Evolutionary conservation across 2,888 invertebrate species (phyloP).

Genomic region (Helicoverpa assulta): DNA sequence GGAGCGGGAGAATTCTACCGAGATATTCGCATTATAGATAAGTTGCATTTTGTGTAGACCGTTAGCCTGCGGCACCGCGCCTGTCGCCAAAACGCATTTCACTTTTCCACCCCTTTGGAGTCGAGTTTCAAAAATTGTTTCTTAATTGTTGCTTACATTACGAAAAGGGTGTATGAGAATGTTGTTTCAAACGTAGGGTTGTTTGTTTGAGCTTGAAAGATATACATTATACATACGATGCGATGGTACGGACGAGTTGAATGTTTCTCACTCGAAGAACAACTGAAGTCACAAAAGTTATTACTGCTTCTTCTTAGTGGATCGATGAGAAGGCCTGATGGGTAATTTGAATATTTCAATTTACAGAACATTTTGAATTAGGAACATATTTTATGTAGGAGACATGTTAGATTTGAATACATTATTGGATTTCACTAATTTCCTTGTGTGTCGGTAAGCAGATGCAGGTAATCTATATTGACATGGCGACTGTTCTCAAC

Average conservation of each 20-base stretch:
- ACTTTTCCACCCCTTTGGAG: constrained; percentile 49
- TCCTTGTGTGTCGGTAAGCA: neutral
- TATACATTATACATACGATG: constrained; percentile 26
- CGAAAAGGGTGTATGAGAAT: constrained; percentile 53
- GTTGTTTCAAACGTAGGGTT: constrained; percentile 40
- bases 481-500: neutral
- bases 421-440: neutral
- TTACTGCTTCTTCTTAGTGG: constrained; percentile 6
- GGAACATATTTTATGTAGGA: neutral
- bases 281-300: constrained; percentile 5
- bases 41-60: constrained; percentile 48
- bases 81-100: constrained; percentile 50
- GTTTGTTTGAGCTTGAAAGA: constrained; percentile 40
- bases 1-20: constrained; percentile 19
- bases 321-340: constrained; percentile 8
- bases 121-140: constrained; percentile 59
- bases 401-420: neutral
- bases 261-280: constrained; percentile 17
- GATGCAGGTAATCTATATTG: neutral
- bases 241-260: constrained; percentile 19
- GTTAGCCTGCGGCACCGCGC: constrained; percentile 40
- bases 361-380: neutral
- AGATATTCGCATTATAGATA: constrained; percentile 50
- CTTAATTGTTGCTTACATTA: constrained; percentile 62
- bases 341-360: neutral